phyloP scores from a whole-genome alignment of 2,797 vertebrate genomes.

The Periparus ater region DNA sequence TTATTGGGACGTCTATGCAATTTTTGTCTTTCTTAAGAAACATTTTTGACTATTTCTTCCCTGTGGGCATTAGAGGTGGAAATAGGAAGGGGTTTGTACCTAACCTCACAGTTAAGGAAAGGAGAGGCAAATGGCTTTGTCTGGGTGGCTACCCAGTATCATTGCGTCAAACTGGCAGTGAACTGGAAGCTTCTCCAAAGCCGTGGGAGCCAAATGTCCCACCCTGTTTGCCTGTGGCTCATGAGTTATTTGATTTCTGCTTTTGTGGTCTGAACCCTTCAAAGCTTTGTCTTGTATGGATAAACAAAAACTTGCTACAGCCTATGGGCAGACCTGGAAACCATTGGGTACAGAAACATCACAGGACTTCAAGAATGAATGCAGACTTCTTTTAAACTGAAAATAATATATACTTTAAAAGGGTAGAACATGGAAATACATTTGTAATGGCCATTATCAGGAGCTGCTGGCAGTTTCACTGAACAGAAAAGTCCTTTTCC shows the following conservation, averaged over 20 bases:
- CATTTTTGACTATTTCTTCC: background rate
- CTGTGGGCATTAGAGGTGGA: background rate
- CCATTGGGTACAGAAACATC: background rate
- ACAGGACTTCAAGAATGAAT: background rate
- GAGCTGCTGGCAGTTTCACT: slow-evolving; percentile 8
- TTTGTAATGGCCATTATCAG: background rate
- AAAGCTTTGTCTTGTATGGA: background rate
- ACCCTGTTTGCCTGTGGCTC: slow-evolving; percentile 3
- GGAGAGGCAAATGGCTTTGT: background rate
- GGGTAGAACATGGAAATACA: background rate
- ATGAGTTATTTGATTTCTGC: background rate
- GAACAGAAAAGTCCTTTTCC: background rate
- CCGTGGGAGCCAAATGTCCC: background rate
- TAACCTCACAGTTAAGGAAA: background rate
- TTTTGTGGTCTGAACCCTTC: slow-evolving; percentile 12
- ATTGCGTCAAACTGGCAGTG: background rate
- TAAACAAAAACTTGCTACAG: slow-evolving; percentile 2
- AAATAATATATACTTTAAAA: slow-evolving; percentile 1
- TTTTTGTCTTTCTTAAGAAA: background rate
- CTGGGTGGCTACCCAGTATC: background rate
- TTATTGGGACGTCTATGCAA: background rate
- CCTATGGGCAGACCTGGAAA: slow-evolving; percentile 3
- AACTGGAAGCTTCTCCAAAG: background rate
- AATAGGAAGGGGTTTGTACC: background rate
- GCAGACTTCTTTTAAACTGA: background rate